Percentiles rank a stretch among this genome's conserved stretches.
These are phyloP conservation scores for Enhydra lutris DNA, from an alignment of 2,113 vertebrate species.

Conservation along the genomic window DNA sequence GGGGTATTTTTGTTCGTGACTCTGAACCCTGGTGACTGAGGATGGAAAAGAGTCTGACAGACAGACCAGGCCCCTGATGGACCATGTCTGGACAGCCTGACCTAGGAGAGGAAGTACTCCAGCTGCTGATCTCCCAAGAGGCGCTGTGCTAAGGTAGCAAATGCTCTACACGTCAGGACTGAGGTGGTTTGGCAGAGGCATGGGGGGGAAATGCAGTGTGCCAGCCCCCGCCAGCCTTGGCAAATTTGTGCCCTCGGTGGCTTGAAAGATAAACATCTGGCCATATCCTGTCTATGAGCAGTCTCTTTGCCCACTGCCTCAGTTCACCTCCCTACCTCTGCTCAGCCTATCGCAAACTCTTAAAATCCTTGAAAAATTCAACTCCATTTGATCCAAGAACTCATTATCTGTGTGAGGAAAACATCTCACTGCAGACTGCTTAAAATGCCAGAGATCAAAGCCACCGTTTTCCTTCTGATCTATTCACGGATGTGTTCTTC, in stretches of 20 bases:
- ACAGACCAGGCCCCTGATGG: background rate
- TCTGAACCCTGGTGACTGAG: conserved; percentile 18
- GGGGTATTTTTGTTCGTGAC: conserved; percentile 58
- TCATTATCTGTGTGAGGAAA: background rate
- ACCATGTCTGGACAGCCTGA: conserved; percentile 51
- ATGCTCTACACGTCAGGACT: conserved; percentile 24
- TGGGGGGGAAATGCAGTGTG: background rate
- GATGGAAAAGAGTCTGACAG: conserved; percentile 38
- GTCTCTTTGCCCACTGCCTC: conserved; percentile 37
- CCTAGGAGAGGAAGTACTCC: conserved; percentile 38
- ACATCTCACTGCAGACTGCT: background rate
- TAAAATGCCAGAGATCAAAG: background rate
- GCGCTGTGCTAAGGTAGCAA: background rate
- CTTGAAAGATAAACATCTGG: conserved; percentile 64
- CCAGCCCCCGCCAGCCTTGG: conserved; percentile 34
- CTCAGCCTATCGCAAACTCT: background rate
- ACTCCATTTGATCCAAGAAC: background rate
- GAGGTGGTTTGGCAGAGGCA: conserved; percentile 69
- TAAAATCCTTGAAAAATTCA: background rate
- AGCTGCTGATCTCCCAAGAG: conserved; percentile 15
- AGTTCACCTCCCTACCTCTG: background rate
- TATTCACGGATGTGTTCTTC: background rate
- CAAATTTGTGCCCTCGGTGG: conserved; percentile 46
- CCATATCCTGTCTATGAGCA: conserved; percentile 35
- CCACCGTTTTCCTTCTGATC: background rate